These are phyloP conservation scores for Dendronephthya gigantea DNA, from an alignment of 64 coral and sea anemone species.

Conservation along the genomic window DNA sequence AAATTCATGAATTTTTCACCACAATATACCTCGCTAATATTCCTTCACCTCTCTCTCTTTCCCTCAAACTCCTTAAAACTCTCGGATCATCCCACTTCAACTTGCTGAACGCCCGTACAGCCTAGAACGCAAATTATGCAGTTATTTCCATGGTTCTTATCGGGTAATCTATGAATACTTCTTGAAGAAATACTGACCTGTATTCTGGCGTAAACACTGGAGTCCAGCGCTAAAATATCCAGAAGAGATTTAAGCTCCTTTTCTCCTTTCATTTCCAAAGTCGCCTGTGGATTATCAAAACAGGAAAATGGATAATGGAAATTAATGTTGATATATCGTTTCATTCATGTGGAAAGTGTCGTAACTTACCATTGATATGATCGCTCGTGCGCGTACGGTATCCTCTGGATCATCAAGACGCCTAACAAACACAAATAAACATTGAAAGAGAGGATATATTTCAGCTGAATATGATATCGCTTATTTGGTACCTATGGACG, in stretches of 20 bases:
- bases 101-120: slow-evolving; percentile 66
- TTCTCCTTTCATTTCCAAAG: slow-evolving; percentile 83
- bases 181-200: slow-evolving; percentile 38
- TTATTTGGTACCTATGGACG: slow-evolving; percentile 65
- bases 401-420: slow-evolving; percentile 46
- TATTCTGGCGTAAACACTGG: slow-evolving; percentile 85
- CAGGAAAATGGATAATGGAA: too few species aligned
- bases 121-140: slow-evolving; percentile 45
- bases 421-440: slow-evolving; percentile 5
- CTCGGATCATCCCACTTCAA: slow-evolving; percentile 86
- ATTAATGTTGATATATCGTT: not conserved
- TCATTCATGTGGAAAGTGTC: not conserved
- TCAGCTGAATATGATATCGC: too few species aligned
- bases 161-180: too few species aligned
- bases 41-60: slow-evolving; percentile 79
- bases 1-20: not conserved
- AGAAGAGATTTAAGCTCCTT: slow-evolving; percentile 87
- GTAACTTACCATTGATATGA: slow-evolving; percentile 58
- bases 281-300: slow-evolving; percentile 35
- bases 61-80: slow-evolving; percentile 77
- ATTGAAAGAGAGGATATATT: too few species aligned
- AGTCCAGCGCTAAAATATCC: slow-evolving; percentile 86
- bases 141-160: too few species aligned
- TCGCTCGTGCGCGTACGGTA: slow-evolving; percentile 42
- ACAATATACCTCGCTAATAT: slow-evolving; percentile 60